Base-by-base conservation (phyloP, 2,113 vertebrate genomes). In the Datnioides undecimradiatus region DNA sequence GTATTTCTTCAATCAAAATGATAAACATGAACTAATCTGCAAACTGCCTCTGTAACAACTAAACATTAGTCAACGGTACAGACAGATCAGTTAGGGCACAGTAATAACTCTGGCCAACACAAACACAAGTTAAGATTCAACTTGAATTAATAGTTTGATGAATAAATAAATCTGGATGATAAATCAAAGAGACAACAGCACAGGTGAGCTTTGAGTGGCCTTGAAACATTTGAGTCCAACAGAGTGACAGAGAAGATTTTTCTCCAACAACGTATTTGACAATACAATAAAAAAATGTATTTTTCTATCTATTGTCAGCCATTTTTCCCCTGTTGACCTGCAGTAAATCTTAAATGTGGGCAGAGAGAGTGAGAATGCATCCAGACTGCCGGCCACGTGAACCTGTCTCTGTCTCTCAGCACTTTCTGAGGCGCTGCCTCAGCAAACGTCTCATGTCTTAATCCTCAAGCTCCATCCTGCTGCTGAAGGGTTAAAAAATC, bases 401-500 rank as follows among this genome's bases (percentile, higher is more conserved):
- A 49, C 25, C 48, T 66, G 69, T 72, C 29, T 65, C 33, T 68
- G 74, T 76, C 43, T 74, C 45, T 52, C 23, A 14, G 27, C n/a
- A 16, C 49, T 68, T 34, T 52, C 67, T 46, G 62, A 77, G 16
- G 38, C 46, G 66, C 81, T 69, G 65, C 29, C 45, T 73, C 80
- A 75, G 67, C 71, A 62, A 68, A 81, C 19, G 16, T 34, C 67
- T 78, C 34, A 17, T 25, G 43, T 70, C 43, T 74, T 80, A 13
- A 36, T 29, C 63, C 63, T 65, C 23, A 3, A 76, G 62, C 40
- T 88, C 41, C 21, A 58, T 52, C 40, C 25, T 33, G 45, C 38
- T 46, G 40, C 69, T 40, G 51, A 64, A 54, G 52, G 51, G 34
- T 29, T 16, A n/a, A 41, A 57, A 9, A 43, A 58, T 27, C 8